Evolutionary conservation across 53 echinoderm and acorn worm genomes (phyloP), one percentile per base, ranked within the genome.

Genomic region (Antedon mediterranea): DNA sequence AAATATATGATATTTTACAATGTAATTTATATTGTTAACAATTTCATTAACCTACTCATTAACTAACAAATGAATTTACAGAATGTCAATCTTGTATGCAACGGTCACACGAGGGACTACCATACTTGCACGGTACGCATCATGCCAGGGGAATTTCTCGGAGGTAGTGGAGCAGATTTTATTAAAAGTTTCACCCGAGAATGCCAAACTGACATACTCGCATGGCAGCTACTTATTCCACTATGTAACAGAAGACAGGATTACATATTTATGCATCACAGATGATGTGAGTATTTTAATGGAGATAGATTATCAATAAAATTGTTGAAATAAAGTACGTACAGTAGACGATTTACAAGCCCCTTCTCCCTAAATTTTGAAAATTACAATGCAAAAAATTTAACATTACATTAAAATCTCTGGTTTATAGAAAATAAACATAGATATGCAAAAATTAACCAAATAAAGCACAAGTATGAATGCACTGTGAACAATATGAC

Each of bases 121-220:
- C 29, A 87, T 94, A 77, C 89, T 94, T 26, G 87, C 87, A 32
- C 89, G 87, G 77, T 80, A 87, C 71, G 97, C 97, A 29, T 73
- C 88, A 23, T 95, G 97, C 78, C 87, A 89, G 31, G 97, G 97
- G 15, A 95, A 95, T 84, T 95, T 95, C 70, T 84, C 79, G 0
- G 91, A 95, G 76, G 97, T 95, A 27, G 85, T 89, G 18, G 88
- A 95, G 29, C 97, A 95, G 84, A 89, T 95, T 43, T 83, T 95
- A 33, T 77, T 84, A 81, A 95, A 95, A 82, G 85, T 95, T 20
- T 86, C 91, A 0, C 97, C 97, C 7, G 88, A 90, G 84, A 95
- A 95, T 74, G 88, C 97, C 71, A 95, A 95, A 78, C 76, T 95
- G 78, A 95, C 97, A 6, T 95, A 95, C 84, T 91, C 97, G 0